Base-by-base conservation (phyloP, 92 coral and sea anemone genomes). In the Phymanthus crucifer region DNA sequence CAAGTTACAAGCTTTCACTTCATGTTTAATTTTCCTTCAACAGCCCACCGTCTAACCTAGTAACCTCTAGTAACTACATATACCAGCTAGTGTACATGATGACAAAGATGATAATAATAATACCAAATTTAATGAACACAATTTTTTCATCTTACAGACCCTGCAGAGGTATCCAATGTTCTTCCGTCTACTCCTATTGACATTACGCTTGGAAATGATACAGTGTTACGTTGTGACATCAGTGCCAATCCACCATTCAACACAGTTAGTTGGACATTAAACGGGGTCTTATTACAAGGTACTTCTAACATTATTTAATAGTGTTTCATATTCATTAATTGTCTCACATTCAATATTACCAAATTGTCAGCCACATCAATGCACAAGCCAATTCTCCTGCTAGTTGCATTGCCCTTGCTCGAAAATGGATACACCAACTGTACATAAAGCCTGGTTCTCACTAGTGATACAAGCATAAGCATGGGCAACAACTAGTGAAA, bases 121-220 rank as follows among this genome's bases (percentile, higher is more conserved):
- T 50, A 10, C 57, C 1, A 50, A 6, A 9, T 21, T 50, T 4
- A 13, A 19, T 50, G 57, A 57, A 21, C 7, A 24, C 6, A 21
- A 57, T 19, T 1, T 24, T 71, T 24, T 21, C 10, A n/a, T 23
- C 70, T 70, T 69, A 11, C 69, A 86, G 90, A 71, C 67, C 83
- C 83, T 14, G 83, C 90, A 37, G 81, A 77, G 69, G 83, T 83
- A 13, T 32, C 27, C 3, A 33, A 45, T n/a, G 74, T 79, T 24
- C 34, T 33, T 3, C 83, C 83, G 74, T 23, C 75, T 31, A 48
- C 2, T 3, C 16, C n/a, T 32, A 7, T 67, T 10, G 45, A 70
- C 13, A 38, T 81, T 23, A 32, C 3, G 2, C 33, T 9, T 33
- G 73, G 77, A 32, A 37, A 48, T 3, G 38, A 0, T 3, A 54